Evolutionary conservation across 2,888 invertebrate species (phyloP).

Genomic region (Troides oblongomaculatus): DNA sequence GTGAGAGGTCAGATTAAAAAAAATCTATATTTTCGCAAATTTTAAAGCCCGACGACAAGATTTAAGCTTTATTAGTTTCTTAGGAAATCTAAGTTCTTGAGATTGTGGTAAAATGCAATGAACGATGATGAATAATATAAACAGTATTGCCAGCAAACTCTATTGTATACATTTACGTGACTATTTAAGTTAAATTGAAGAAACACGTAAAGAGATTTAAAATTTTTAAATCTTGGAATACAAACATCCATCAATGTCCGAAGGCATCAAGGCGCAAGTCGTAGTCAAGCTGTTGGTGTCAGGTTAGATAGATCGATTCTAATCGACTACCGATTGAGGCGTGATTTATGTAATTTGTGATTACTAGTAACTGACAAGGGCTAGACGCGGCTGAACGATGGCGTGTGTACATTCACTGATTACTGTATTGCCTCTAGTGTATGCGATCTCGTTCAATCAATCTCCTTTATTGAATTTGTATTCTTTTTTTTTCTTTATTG

Average conservation of each 20-base stretch:
- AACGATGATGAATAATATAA: too few relatives aligned
- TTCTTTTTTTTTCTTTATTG: too few relatives aligned
- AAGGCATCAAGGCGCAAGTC: constrained; percentile 52
- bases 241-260: constrained; percentile 64
- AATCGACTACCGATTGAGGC: constrained; percentile 50
- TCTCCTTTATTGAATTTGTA: background rate
- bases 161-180: background rate
- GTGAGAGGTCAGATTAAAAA: too few relatives aligned
- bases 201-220: constrained; percentile 23
- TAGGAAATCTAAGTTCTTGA: too few relatives aligned
- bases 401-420: background rate
- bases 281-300: constrained; percentile 55
- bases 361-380: constrained; percentile 32
- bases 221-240: constrained; percentile 36
- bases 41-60: too few relatives aligned
- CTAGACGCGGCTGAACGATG: constrained; percentile 6
- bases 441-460: background rate
- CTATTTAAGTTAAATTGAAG: background rate
- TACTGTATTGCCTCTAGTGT: background rate
- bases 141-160: too few relatives aligned
- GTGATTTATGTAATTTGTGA: constrained; percentile 45
- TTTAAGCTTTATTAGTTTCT: too few relatives aligned
- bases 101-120: too few relatives aligned
- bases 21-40: too few relatives aligned
- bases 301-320: constrained; percentile 50